Evolutionary conservation across 2,113 vertebrate species (phyloP).

Genomic region (Toxostoma redivivum): DNA sequence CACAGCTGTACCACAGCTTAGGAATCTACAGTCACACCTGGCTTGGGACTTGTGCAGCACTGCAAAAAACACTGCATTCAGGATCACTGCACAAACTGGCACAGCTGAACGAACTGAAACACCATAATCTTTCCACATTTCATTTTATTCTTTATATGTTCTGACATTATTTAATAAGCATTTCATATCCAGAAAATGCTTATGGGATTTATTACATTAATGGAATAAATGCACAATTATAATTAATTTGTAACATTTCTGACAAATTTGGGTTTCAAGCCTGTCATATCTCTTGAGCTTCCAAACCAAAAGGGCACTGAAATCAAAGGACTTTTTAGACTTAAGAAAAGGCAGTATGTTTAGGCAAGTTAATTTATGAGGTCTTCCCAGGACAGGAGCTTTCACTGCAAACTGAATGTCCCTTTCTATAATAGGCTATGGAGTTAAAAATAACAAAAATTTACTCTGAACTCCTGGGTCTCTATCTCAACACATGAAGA

Average conservation of each 20-base stretch:
- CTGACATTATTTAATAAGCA: not conserved
- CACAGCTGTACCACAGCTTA: accelerated
- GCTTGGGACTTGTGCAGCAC: not conserved
- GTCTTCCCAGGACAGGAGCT: not conserved
- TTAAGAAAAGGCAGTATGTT: not conserved
- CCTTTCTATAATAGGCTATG: not conserved
- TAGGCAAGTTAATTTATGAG: not conserved
- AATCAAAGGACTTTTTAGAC: not conserved
- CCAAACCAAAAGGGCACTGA: not conserved
- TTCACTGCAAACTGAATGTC: not conserved
- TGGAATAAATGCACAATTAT: not conserved
- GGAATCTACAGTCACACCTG: accelerated
- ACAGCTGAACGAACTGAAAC: not conserved
- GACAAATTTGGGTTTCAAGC: not conserved
- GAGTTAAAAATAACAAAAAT: not conserved
- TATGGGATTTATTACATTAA: not conserved
- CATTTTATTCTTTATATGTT: accelerated
- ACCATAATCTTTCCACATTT: not conserved
- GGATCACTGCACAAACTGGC: not conserved
- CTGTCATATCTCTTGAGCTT: not conserved
- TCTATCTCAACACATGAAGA: not conserved
- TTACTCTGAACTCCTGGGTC: not conserved
- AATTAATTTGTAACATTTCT: not conserved
- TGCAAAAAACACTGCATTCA: not conserved
- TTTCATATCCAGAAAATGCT: not conserved